Evolutionary conservation across 2,113 vertebrate genomes (phyloP), one percentile per base, ranked within the genome.

Genomic region (Pelobates fuscus): DNA sequence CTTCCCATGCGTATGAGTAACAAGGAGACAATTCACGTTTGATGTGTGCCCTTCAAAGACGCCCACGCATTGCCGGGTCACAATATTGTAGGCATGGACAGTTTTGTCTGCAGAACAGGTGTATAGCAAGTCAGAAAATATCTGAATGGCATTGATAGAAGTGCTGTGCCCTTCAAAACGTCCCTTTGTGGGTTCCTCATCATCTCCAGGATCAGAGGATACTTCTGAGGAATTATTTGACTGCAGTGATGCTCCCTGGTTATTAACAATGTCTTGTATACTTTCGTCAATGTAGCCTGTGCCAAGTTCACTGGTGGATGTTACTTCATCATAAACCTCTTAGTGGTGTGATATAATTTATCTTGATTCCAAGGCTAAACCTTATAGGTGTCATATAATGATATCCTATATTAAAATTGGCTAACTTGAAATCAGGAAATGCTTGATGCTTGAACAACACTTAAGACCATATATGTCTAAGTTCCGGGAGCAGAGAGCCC

Each of bases 221-320:
- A 84, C 82, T 41, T 95, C 95, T 96, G 83, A 14, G 80, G 91
- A 92, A 24, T 84, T 91, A 82, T 94, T 95, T 14, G 81, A 81
- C 87, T n/a, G n/a, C 92, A 43, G 90, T 75, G 25, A 86, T 1
- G 82, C 84, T 80, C 87, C 86, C 55, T 89, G 92, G 0, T 83
- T 83, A 74, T 92, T 89, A 78, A 86, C 82, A 77, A 90, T 80
- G 41, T 82, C 30, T 64, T 81, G 20, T 61, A 84, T 63, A 80
- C 89, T 25, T n/a, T n/a, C n/a, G n/a, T n/a, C n/a, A n/a, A n/a
- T n/a, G n/a, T n/a, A n/a, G n/a, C n/a, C n/a, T n/a, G 89, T 80
- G 11, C 91, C 94, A 81, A 98, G 93, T 83, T 98, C 97, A 80
- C 95, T 97, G 67, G 96, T 99, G 49, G 97, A 99, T 70, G 92